Base-by-base conservation (phyloP, 2,113 vertebrate genomes). In the Pomatostomus ruficeps region DNA sequence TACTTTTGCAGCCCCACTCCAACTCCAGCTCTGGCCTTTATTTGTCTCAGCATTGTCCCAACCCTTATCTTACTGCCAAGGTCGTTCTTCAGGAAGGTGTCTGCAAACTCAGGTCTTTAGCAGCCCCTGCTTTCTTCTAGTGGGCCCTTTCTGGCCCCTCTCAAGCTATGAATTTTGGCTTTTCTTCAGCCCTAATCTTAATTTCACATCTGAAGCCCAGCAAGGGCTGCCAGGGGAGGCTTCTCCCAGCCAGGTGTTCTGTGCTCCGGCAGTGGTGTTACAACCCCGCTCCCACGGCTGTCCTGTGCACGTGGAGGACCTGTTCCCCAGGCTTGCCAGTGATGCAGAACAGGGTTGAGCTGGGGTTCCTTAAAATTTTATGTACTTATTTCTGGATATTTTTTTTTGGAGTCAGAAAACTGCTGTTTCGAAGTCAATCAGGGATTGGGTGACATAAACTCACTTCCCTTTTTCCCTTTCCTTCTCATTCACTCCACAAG, bases 401-500 rank as follows among this genome's bases (percentile, higher is more conserved):
- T 40, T 61, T 42, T 70, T 40, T 7, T 36, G 1, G 33, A 55
- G 26, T 52, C 15, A 42, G 22, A 38, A 75, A 59, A 11, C 25
- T 23, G 19, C n/a, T 63, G 2, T 62, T 84, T 73, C 25, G 10
- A 28, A 84, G 31, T 59, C 0, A 3, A 31, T 14, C 10, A 18
- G 43, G 25, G 33, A 12, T 52, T 52, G 72, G 43, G 24, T 46
- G 51, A 6, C 7, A 18, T 67, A 17, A 43, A 24, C 11, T 80
- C 2, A 0, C n/a, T 88, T 79, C 59, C 33, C 29, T 40, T 76
- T 85, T 58, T 2, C 18, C 23, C 18, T 24, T 55, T 81, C n/a
- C 28, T 89, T 45, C 66, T 49, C 0, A 0, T 24, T 40, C 0
- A 0, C 46, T 66, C 40, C 6, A 7, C 0, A 8, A 40, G 46